Base-by-base conservation (phyloP, 2,888 invertebrate genomes). In the Microctonus brassicae region DNA sequence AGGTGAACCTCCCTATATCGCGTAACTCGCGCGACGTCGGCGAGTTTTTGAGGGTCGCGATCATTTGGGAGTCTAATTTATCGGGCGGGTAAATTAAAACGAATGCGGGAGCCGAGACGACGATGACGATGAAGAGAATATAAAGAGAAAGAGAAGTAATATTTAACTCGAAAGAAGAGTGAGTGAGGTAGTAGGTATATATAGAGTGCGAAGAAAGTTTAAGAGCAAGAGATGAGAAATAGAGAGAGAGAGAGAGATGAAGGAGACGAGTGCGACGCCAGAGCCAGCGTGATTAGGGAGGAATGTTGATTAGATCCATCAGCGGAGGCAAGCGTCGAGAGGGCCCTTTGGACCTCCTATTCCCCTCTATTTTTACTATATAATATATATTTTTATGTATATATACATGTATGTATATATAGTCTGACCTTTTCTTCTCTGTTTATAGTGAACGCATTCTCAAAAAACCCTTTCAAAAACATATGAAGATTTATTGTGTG, bases 291-390 rank as follows among this genome's bases (percentile, higher is more conserved):
- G 86, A 86, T 87, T 86, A 86, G 85, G 83, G 81, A 84, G 86
- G 86, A 87, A 87, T 87, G 86, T 87, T 86, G 86, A 87, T 87
- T 87, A 86, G 86, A 86, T 86, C 83, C 87, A 86, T 86, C 86
- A 86, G 84, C 82, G 81, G 82, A 81, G 78, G 75, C 58, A 79
- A 81, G 77, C 73, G 76, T 72, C 57, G 77, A 63, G 63, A 63
- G 29, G 77, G 75, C 53, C 72, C 77, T 77, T 53, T 22, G 64
- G 42, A 47, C 34, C 58, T 33, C 33, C 58, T 33, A 17, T 47
- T 47, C 20, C 9, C 47, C 47, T 47, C 9, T 17, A 4, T 7
- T 17, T n/a, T 17, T n/a, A n/a, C 13, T 39, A 1, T 39, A 39
- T 39, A n/a, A 39, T 13, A 39, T 11, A 39, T 36, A 9, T 36